These are phyloP conservation scores for Periplaneta americana DNA, from an alignment of 1,140 invertebrate genomes.

Conservation along the genomic window DNA sequence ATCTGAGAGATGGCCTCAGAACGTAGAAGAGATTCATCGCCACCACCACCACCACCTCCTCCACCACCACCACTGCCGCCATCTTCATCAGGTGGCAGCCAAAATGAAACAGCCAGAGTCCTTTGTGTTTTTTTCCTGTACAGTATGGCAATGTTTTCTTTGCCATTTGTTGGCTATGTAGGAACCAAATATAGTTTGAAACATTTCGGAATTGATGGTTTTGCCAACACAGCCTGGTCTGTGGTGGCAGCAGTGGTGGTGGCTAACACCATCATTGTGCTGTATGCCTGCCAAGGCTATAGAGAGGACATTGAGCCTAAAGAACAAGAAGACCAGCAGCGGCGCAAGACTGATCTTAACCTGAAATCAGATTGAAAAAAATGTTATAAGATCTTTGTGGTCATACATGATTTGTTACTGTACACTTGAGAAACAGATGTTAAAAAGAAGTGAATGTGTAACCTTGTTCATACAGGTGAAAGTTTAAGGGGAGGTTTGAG, in stretches of 20 bases:
- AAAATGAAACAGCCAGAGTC: slow-evolving; percentile 30
- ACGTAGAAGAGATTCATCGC: background rate
- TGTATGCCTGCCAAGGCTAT: slow-evolving; percentile 64
- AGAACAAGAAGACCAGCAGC: background rate
- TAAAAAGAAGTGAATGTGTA: no score
- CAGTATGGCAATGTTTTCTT: slow-evolving; percentile 74
- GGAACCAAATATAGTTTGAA: slow-evolving; percentile 53
- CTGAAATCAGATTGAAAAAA: background rate
- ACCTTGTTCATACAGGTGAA: no score
- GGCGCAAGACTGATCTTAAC: background rate
- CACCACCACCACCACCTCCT: background rate
- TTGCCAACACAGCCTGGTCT: slow-evolving; percentile 61
- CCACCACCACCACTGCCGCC: background rate
- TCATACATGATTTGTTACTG: slow-evolving; percentile 81
- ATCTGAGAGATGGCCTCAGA: background rate
- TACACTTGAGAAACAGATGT: no score
- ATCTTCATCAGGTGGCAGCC: background rate
- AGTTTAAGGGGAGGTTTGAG: no score
- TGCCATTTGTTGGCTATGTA: slow-evolving; percentile 73
- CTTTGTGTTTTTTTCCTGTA: slow-evolving; percentile 64
- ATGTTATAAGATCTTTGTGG: slow-evolving; percentile 21
- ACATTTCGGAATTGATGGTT: slow-evolving; percentile 52
- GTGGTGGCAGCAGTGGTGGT: slow-evolving; percentile 67
- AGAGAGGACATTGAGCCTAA: background rate
- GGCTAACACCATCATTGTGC: slow-evolving; percentile 70